Base-by-base conservation (phyloP, 2,797 vertebrate species). In the Rhinichthys osculus region DNA sequence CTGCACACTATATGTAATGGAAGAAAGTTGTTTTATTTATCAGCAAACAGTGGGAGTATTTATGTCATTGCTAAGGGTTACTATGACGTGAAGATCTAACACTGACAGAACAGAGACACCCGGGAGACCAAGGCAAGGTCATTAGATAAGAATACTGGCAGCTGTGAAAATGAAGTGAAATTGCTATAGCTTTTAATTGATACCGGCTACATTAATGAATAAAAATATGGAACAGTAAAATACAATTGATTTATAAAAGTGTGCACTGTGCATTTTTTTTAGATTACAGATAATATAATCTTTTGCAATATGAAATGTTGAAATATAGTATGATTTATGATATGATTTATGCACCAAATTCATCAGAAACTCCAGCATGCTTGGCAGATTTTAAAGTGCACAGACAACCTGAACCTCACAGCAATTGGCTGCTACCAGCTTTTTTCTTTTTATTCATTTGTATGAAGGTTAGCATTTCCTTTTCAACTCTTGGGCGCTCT, bases 41-140 rank as follows among this genome's bases (percentile, higher is more conserved):
- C 72, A 50, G 66, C 27, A 33, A 78, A n/a, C 33, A 0, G 7
- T 77, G 47, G 59, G 62, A 77, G 82, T 69, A 78, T 81, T 87
- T 72, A 76, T 83, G 64, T 47, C 8, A 74, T 88, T 87, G 78
- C 78, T 88, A 84, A 74, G 62, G 33, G 66, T 88, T 78, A 76
- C 78, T 64, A 70, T 44, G 78, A 72, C 35, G 69, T 85, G 35
- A 35, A 47, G 59, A 87, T 59, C 71, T 81, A 86, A 87, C 59
- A 87, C 62, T 86, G 52, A 77, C 73, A 72, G 50, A 73, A 87
- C 66, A 47, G 74, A 73, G 79, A 85, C 40, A 66, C 70, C 5
- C 38, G 23, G 66, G 72, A 78, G 47, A 64, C 21, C 11, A 70
- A 8, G 23, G 47, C 83, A 85, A 89, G 85, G 86, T 80, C 79